Evolutionary conservation across 2,797 vertebrate genomes (phyloP).

Genomic region (Erethizon dorsatum): DNA sequence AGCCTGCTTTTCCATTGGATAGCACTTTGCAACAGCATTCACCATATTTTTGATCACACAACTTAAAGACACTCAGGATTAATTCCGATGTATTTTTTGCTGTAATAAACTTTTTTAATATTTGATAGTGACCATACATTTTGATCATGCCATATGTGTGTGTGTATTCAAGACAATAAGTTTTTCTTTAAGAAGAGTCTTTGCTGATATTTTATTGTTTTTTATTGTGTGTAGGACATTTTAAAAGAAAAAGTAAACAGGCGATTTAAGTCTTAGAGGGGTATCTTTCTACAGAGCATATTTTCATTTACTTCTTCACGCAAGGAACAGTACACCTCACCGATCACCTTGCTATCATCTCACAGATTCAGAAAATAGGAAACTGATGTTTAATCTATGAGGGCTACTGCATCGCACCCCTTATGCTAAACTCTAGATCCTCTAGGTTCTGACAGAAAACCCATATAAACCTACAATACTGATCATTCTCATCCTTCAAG

Average conservation of each 20-base stretch:
- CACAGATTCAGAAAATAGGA: background rate
- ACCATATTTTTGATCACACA: background rate
- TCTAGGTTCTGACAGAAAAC: background rate
- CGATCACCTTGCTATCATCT: background rate
- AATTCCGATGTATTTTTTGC: background rate
- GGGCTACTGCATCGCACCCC: background rate
- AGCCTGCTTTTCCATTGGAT: background rate
- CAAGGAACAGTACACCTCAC: background rate
- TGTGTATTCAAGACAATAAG: background rate
- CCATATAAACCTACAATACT: background rate
- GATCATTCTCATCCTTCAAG: background rate
- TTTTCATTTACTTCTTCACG: background rate
- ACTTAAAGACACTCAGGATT: background rate
- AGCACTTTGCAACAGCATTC: background rate
- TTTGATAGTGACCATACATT: background rate
- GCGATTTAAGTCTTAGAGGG: background rate
- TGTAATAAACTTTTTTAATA: background rate
- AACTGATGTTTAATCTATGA: background rate
- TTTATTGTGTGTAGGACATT: background rate
- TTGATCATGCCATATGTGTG: no score
- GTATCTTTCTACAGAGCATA: background rate
- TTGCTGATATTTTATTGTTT: constrained; percentile 7
- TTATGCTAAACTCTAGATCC: background rate
- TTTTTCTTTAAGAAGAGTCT: constrained; percentile 7
- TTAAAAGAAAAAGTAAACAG: constrained; percentile 13